Conservation (phyloP, 2,888 invertebrate genomes). For the Acleris holmiana region DNA sequence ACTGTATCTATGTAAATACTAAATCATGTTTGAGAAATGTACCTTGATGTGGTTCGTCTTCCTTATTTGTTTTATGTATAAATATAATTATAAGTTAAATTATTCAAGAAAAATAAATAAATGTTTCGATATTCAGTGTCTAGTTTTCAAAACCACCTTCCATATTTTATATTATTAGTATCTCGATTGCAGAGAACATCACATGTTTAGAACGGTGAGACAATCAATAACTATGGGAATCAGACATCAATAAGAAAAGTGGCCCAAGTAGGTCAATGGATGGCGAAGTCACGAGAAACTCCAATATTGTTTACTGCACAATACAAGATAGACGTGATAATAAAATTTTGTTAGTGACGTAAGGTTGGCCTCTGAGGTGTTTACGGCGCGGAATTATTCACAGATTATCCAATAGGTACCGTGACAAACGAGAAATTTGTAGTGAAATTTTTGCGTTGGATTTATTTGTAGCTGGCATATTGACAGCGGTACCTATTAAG, state of each 20-base stretch:
- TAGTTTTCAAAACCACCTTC: slow-evolving; percentile 13
- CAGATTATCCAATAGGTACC: slow-evolving; percentile 64
- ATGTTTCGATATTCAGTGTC: slow-evolving; percentile 68
- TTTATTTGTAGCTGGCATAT: slow-evolving; percentile 53
- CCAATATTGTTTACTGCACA: slow-evolving; percentile 16
- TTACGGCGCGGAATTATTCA: slow-evolving; percentile 56
- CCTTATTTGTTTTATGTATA: slow-evolving; percentile 81
- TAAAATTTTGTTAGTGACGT: slow-evolving; percentile 16
- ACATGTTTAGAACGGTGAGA: background rate
- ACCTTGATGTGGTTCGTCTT: slow-evolving; percentile 73
- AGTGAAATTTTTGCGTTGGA: slow-evolving; percentile 54
- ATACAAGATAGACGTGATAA: slow-evolving; percentile 18
- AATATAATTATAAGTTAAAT: slow-evolving; percentile 76
- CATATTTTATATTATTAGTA: background rate
- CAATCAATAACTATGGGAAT: slow-evolving; percentile 3
- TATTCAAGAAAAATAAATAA: slow-evolving; percentile 81
- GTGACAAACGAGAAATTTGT: slow-evolving; percentile 52
- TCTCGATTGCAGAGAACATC: background rate
- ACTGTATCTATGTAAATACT: slow-evolving; percentile 76
- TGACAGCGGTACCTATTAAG: slow-evolving; percentile 16
- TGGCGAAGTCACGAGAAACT: slow-evolving; percentile 24
- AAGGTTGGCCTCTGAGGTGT: slow-evolving; percentile 34
- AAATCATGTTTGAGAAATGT: slow-evolving; percentile 64
- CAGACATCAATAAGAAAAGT: slow-evolving; percentile 1
- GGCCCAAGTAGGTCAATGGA: slow-evolving; percentile 6